Evolutionary conservation across 1,140 invertebrate genomes (phyloP).

Genomic region (Drosophila sucinea): DNA sequence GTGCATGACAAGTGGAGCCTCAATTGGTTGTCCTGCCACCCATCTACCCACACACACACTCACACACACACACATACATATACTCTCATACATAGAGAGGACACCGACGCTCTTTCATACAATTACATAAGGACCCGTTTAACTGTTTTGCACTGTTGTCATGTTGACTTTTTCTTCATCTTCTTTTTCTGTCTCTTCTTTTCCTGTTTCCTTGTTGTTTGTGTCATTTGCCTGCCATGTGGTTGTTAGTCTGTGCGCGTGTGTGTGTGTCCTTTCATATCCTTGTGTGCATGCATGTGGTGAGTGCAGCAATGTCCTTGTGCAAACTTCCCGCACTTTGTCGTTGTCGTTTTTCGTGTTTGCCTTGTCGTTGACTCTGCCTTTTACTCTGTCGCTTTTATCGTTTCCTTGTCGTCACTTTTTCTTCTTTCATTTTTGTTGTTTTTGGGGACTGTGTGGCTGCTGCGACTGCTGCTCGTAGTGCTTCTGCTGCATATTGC

Average conservation of each 20-base stretch:
- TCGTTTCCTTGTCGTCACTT: constrained; percentile 57
- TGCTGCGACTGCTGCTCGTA: constrained; percentile 28
- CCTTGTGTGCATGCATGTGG: constrained; percentile 80
- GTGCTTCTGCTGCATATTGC: constrained; percentile 41
- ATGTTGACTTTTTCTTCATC: constrained; percentile 68
- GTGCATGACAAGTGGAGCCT: constrained; percentile 62
- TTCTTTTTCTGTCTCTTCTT: constrained; percentile 5
- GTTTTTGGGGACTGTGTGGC: constrained; percentile 30
- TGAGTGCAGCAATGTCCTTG: constrained; percentile 78
- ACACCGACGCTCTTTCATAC: constrained; percentile 25
- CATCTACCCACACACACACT: constrained; percentile 21
- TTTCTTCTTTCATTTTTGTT: constrained; percentile 17
- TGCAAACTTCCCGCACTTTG: constrained; percentile 79
- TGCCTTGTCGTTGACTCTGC: constrained; percentile 42
- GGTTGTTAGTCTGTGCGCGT: constrained; percentile 41
- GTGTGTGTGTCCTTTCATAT: constrained; percentile 57
- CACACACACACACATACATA: constrained; percentile 10
- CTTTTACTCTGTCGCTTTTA: constrained; percentile 34
- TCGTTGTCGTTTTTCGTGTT: constrained; percentile 58
- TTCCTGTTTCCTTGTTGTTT: constrained; percentile 40
- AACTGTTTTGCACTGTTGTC: constrained; percentile 64
- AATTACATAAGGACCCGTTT: constrained; percentile 42
- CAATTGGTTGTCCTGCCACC: constrained; percentile 66
- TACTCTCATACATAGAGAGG: not conserved
- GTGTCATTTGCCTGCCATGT: constrained; percentile 57